Conservation (phyloP, 2,113 vertebrate species). For the Rhipidura dahli region DNA sequence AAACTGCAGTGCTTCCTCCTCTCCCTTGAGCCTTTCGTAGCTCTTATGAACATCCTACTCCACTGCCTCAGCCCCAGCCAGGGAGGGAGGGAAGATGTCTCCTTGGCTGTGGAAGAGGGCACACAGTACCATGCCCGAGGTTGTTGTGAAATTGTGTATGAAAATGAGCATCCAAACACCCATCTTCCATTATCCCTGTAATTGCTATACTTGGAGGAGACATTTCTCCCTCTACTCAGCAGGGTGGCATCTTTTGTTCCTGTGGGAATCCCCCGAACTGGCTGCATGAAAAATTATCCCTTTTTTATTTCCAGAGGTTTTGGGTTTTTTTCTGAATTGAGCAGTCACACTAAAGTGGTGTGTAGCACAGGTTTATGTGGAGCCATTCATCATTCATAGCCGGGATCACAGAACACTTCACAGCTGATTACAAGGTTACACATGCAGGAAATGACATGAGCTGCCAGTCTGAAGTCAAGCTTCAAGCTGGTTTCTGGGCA, state of each 20-base stretch:
- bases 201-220: background rate
- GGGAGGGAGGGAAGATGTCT: background rate
- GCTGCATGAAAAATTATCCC: background rate
- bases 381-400: conserved; percentile 53
- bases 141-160: background rate
- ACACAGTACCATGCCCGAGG: background rate
- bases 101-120: background rate
- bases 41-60: background rate
- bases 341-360: background rate
- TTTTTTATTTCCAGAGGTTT: background rate
- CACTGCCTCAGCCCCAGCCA: background rate
- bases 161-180: background rate
- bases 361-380: background rate
- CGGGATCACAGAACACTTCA: conserved; percentile 49
- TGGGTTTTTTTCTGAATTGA: background rate
- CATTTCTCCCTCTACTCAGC: background rate
- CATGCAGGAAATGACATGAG: conserved; percentile 26
- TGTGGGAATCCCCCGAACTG: background rate
- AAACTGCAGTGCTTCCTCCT: background rate
- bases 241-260: background rate
- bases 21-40: background rate
- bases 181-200: background rate
- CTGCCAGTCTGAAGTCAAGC: background rate
- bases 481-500: background rate
- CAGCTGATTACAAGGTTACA: conserved; percentile 42